Conservation (phyloP, 2,113 vertebrate species). For the Desmodus rotundus region DNA sequence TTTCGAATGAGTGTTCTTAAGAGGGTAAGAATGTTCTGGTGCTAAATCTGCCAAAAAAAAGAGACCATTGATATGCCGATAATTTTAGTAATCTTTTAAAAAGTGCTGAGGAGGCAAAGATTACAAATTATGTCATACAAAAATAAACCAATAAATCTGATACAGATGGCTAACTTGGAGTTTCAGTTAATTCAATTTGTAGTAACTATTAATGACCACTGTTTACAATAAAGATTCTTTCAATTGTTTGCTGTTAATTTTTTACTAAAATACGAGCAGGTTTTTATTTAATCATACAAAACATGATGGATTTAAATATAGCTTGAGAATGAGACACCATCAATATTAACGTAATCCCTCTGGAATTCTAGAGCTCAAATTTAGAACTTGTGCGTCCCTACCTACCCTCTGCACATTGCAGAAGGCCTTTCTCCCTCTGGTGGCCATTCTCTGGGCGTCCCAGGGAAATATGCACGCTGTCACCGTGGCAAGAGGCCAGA, state of each 20-base stretch:
- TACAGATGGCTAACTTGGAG: conserved; percentile 25
- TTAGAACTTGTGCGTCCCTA: neutral
- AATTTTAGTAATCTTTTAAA: neutral
- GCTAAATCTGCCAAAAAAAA: conserved; percentile 29
- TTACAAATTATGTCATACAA: neutral
- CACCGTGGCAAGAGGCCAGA: neutral
- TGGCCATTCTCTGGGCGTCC: neutral
- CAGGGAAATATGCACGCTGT: neutral
- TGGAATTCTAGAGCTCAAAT: neutral
- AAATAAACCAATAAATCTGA: conserved; percentile 3
- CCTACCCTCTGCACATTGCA: neutral
- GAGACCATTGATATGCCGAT: conserved; percentile 18
- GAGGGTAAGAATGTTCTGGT: neutral
- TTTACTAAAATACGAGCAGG: neutral
- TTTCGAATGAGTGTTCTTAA: conserved; percentile 11
- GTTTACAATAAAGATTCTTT: conserved; percentile 65
- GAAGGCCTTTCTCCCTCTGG: neutral
- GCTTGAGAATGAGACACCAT: neutral
- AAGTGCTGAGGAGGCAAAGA: neutral
- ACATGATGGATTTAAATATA: neutral
- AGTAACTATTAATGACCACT: conserved; percentile 43
- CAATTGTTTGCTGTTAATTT: neutral
- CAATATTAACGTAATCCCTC: neutral
- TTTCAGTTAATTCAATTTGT: conserved; percentile 33
- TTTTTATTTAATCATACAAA: neutral